Conservation (phyloP, 2,888 invertebrate species). For the Drosophila crucigera region DNA sequence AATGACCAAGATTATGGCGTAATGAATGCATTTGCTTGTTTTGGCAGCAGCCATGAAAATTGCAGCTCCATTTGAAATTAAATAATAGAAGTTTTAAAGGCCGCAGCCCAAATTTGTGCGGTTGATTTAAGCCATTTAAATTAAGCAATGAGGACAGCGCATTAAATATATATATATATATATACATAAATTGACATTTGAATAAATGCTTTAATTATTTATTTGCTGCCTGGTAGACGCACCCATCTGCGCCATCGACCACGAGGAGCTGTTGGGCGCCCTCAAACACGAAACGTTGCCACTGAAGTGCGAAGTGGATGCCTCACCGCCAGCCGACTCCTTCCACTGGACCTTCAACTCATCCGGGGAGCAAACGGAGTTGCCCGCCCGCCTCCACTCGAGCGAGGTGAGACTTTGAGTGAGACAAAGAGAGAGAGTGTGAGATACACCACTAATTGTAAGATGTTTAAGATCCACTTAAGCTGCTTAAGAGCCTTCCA, state of each 20-base stretch:
- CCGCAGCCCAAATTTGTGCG: conserved; percentile 22
- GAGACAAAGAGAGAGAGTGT: background rate
- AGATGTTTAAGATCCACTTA: conserved; percentile 27
- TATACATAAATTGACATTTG: conserved; percentile 30
- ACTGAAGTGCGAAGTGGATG: conserved; percentile 93
- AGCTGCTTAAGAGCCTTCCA: conserved; percentile 18
- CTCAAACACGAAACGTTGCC: conserved; percentile 95
- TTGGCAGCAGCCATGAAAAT: conserved; percentile 45
- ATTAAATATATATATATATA: conserved; percentile 47
- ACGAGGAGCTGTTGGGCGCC: conserved; percentile 93
- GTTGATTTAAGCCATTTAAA: conserved; percentile 33
- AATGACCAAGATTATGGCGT: conserved; percentile 79
- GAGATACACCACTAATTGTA: conserved; percentile 28
- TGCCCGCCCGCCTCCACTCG: conserved; percentile 88
- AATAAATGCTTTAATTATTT: conserved; percentile 71
- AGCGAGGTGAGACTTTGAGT: conserved; percentile 83
- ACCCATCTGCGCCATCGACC: conserved; percentile 91
- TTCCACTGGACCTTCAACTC: conserved; percentile 98
- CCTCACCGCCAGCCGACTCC: conserved; percentile 93
- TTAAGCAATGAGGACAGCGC: conserved; percentile 10
- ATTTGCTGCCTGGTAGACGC: conserved; percentile 83
- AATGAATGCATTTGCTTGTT: conserved; percentile 75
- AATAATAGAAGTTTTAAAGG: conserved; percentile 67
- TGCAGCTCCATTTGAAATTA: conserved; percentile 42
- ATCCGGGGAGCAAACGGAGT: conserved; percentile 93